phyloP scores from a whole-genome alignment of 2,113 vertebrate genomes.

The Excalfactoria chinensis region DNA sequence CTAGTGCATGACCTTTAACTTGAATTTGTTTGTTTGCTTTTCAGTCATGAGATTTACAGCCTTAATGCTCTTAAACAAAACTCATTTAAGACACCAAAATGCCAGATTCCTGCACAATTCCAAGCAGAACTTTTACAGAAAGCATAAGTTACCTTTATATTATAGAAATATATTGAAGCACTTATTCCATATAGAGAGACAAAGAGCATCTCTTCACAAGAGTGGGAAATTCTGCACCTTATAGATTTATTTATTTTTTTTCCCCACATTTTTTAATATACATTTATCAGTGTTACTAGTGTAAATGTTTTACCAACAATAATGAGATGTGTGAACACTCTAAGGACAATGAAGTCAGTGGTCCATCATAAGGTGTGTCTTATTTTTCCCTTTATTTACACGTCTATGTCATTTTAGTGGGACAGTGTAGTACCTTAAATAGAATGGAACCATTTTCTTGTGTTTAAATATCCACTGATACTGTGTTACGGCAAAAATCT shows the following conservation, averaged over 20 bases:
- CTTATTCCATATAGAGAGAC: not conserved
- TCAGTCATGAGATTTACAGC: not conserved
- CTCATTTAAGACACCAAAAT: not conserved
- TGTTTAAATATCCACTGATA: not conserved
- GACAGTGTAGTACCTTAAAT: not conserved
- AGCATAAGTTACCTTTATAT: not conserved
- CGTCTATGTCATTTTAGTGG: not conserved
- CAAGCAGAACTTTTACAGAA: not conserved
- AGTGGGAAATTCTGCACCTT: not conserved
- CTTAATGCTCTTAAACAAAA: not conserved
- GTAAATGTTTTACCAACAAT: not conserved
- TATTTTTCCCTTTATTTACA: not conserved
- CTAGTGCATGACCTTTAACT: not conserved
- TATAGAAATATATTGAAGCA: not conserved
- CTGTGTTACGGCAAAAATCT: not conserved
- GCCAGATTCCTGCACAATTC: not conserved
- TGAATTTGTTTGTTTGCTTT: not conserved
- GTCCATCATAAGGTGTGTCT: not conserved
- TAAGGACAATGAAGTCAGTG: not conserved
- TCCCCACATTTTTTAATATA: not conserved
- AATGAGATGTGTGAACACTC: not conserved
- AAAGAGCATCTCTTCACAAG: not conserved
- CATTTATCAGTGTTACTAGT: not conserved
- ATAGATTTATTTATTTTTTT: not conserved
- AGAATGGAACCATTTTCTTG: not conserved